Percentiles rank a stretch among this genome's conserved stretches.
Conservation (phyloP, 1,140 invertebrate genomes). For the Phenacoccus solenopsis region DNA sequence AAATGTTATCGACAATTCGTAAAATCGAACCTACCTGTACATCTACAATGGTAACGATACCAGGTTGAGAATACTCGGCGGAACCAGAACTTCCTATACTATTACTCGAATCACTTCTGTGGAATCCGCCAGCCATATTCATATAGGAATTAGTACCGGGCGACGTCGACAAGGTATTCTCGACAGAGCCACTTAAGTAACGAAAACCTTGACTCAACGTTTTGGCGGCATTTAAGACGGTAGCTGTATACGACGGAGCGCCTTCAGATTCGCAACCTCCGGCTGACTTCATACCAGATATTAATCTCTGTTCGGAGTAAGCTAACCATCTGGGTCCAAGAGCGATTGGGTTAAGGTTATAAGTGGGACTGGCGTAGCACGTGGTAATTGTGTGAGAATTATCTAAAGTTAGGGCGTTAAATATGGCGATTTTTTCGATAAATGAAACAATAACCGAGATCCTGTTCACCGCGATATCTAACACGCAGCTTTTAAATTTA, state of each 20-base stretch:
- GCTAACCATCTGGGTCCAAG: conserved; percentile 55
- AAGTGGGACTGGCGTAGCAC: conserved; percentile 76
- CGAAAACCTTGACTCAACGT: conserved; percentile 69
- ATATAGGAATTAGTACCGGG: conserved; percentile 27
- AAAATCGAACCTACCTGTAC: conserved; percentile 51
- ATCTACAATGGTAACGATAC: conserved; percentile 80
- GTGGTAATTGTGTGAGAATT: conserved; percentile 75
- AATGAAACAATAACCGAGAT: conserved; percentile 75
- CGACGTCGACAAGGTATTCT: conserved; percentile 51
- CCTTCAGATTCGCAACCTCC: conserved; percentile 47
- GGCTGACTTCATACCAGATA: conserved; percentile 42
- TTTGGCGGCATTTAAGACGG: conserved; percentile 89
- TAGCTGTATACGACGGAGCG: conserved; percentile 83
- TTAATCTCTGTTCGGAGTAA: conserved; percentile 47
- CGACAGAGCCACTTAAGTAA: conserved; percentile 86
- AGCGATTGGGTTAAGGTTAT: conserved; percentile 76
- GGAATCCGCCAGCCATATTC: conserved; percentile 32
- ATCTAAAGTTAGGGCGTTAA: conserved; percentile 76
- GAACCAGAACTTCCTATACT: conserved; percentile 34
- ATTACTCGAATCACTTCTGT: conserved; percentile 30
- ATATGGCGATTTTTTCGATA: conserved; percentile 77
- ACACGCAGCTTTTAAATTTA: conserved; percentile 81
- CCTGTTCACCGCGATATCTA: conserved; percentile 73
- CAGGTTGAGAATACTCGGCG: conserved; percentile 51
- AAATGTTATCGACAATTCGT: neutral